Evolutionary conservation across 2,888 invertebrate species (phyloP).

Genomic region (Rhagium mordax): DNA sequence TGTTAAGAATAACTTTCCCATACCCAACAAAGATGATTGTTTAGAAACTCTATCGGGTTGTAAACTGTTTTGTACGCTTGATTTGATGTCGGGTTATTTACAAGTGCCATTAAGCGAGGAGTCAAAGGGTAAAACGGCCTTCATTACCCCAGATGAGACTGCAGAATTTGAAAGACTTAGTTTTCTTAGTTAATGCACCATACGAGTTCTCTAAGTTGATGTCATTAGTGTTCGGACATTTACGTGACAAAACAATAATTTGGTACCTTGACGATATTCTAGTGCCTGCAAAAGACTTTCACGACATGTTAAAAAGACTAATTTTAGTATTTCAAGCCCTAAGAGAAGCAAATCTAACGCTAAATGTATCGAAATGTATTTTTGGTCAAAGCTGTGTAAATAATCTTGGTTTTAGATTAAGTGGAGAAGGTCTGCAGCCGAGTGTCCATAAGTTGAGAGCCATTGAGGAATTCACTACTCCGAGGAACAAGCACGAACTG

Average conservation of each 20-base stretch:
- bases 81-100: conserved; percentile 36
- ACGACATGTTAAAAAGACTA: conserved; percentile 50
- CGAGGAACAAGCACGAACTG: conserved; percentile 43
- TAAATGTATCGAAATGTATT: conserved; percentile 60
- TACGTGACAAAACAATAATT: conserved; percentile 36
- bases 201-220: conserved; percentile 42
- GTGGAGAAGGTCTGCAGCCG: conserved; percentile 36
- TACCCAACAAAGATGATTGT: conserved; percentile 35
- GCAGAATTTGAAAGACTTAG: conserved; percentile 51
- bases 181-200: conserved; percentile 40
- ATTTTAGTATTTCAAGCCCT: conserved; percentile 52
- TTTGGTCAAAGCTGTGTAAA: conserved; percentile 52
- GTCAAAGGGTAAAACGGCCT: conserved; percentile 48
- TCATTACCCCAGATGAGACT: conserved; percentile 58
- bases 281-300: conserved; percentile 38
- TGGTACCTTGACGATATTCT: conserved; percentile 46
- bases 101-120: conserved; percentile 32
- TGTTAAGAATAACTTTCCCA: conserved; percentile 37
- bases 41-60: conserved; percentile 30
- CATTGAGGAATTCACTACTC: conserved; percentile 43
- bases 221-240: conserved; percentile 40
- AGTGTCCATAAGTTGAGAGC: conserved; percentile 34
- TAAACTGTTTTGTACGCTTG: conserved; percentile 24
- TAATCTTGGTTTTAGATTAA: conserved; percentile 40
- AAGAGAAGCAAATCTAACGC: conserved; percentile 54